These are phyloP conservation scores for Lepus americanus DNA, from an alignment of 2,113 vertebrate genomes.

Conservation along the genomic window DNA sequence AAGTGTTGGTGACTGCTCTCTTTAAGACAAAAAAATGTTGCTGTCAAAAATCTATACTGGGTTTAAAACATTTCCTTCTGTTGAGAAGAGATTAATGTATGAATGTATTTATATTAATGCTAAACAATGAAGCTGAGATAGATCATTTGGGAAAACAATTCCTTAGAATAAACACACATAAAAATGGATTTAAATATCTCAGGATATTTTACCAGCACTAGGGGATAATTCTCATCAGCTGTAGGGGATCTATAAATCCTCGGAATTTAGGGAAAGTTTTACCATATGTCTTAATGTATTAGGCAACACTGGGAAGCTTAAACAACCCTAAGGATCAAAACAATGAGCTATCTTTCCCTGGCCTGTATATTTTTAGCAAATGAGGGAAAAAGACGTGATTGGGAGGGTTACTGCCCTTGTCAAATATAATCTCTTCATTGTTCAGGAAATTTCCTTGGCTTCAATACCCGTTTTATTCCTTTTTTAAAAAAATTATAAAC, in stretches of 20 bases:
- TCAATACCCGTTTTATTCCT: constrained; percentile 24
- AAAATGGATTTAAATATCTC: constrained; percentile 74
- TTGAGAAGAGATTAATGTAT: constrained; percentile 18
- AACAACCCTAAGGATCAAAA: constrained; percentile 26
- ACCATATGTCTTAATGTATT: constrained; percentile 62
- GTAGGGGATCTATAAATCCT: constrained; percentile 36
- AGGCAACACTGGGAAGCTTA: constrained; percentile 19
- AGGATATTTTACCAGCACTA: constrained; percentile 59
- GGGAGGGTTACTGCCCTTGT: constrained; percentile 59
- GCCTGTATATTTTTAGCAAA: constrained; percentile 64
- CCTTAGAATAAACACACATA: constrained; percentile 68
- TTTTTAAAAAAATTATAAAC: constrained; percentile 56
- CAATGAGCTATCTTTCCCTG: neutral
- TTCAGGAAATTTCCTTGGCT: constrained; percentile 64
- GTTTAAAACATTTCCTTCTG: constrained; percentile 58
- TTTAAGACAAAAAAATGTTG: constrained; percentile 62
- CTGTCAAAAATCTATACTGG: constrained; percentile 67
- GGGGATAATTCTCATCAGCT: constrained; percentile 18
- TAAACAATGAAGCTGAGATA: constrained; percentile 66
- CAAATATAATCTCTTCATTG: constrained; percentile 49
- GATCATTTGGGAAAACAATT: constrained; percentile 70
- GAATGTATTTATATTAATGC: constrained; percentile 67
- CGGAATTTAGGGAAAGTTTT: constrained; percentile 30
- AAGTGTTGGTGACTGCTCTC: constrained; percentile 55
- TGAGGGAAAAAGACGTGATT: constrained; percentile 24